These are phyloP conservation scores for Colostygia pectinataria DNA, from an alignment of 2,888 invertebrate species.

Conservation along the genomic window DNA sequence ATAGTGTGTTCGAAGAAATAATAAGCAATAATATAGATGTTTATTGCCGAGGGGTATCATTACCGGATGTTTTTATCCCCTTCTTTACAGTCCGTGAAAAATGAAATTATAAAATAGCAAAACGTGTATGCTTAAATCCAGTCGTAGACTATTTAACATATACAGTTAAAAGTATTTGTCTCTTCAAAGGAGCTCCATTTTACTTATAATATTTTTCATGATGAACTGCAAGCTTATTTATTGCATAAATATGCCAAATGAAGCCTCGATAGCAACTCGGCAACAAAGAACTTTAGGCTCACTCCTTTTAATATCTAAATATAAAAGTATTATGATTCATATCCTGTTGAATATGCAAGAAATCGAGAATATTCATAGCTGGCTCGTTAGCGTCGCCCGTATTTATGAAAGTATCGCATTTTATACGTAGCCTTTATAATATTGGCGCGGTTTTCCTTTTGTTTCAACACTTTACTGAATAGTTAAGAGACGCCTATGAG, in stretches of 20 bases:
- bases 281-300: slow-evolving; percentile 27
- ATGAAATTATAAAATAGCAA: too few species aligned
- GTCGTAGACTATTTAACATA: too few species aligned
- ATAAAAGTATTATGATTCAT: slow-evolving; percentile 72
- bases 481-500: too few species aligned
- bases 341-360: slow-evolving; percentile 72
- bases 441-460: slow-evolving; percentile 3
- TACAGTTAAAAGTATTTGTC: too few species aligned
- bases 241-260: slow-evolving; percentile 18
- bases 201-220: slow-evolving; percentile 7
- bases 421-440: slow-evolving; percentile 28
- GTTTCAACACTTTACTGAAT: not conserved
- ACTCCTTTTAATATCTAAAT: slow-evolving; percentile 60
- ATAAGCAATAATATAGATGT: too few species aligned
- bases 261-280: slow-evolving; percentile 11
- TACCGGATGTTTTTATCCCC: too few species aligned
- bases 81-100: too few species aligned
- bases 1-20: too few species aligned
- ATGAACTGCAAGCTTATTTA: slow-evolving; percentile 11
- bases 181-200: not conserved
- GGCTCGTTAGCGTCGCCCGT: slow-evolving; percentile 68
- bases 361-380: slow-evolving; percentile 69
- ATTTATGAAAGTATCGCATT: slow-evolving; percentile 59
- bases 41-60: too few species aligned
- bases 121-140: too few species aligned